Percentiles rank a stretch among this genome's conserved stretches.
Conservation (phyloP, 2,113 vertebrate genomes). For the Ceyx cyanopectus region DNA sequence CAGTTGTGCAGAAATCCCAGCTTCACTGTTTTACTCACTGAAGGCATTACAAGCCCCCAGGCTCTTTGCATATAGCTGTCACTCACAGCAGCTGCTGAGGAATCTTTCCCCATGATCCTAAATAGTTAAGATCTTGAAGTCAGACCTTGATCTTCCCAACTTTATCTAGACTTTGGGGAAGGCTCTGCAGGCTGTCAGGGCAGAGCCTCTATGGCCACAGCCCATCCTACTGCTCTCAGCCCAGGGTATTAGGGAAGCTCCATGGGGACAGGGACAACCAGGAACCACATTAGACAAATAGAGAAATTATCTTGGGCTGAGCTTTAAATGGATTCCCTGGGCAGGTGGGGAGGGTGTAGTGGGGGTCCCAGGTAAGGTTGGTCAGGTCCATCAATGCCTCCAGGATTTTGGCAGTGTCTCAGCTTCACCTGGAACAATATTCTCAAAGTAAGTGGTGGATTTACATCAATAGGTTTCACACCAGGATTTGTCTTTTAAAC, state of each 20-base stretch:
- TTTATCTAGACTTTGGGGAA: neutral
- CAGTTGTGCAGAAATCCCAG: neutral
- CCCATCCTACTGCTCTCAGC: neutral
- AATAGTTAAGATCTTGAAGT: neutral
- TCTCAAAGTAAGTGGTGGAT: neutral
- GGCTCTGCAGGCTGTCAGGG: neutral
- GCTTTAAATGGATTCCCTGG: neutral
- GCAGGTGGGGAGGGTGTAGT: neutral
- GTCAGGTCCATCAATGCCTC: neutral
- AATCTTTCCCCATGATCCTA: neutral
- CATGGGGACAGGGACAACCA: neutral
- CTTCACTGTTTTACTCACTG: neutral
- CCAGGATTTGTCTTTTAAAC: neutral
- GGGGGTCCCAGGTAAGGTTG: neutral
- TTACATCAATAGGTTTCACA: neutral
- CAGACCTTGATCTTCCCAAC: neutral
- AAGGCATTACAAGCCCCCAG: neutral
- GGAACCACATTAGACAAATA: neutral
- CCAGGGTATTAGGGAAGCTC: neutral
- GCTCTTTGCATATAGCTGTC: neutral
- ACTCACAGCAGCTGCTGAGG: neutral
- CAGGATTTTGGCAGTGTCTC: neutral
- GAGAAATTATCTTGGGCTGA: accelerated
- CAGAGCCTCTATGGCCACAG: neutral
- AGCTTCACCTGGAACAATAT: neutral